phyloP scores from a whole-genome alignment of 2,797 vertebrate genomes.

The Ctenochaetus hawaiiensis region DNA sequence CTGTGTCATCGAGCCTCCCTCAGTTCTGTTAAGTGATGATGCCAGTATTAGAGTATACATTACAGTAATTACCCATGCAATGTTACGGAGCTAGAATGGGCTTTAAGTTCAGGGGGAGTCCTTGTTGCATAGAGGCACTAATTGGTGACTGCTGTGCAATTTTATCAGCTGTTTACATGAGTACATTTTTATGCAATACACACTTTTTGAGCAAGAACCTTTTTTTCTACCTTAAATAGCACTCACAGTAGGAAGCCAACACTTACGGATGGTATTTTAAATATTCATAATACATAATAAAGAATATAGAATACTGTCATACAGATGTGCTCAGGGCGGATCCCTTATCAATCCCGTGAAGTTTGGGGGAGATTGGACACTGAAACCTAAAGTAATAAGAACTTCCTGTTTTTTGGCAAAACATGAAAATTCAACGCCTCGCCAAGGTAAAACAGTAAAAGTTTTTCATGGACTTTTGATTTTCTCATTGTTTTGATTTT shows the following conservation, averaged over 20 bases:
- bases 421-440: no score
- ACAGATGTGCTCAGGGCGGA: no score
- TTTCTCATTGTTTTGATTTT: no score
- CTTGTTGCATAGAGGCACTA: slow-evolving; percentile 31
- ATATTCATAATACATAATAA: no score
- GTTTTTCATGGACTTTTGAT: no score
- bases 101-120: slow-evolving; percentile 30
- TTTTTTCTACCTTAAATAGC: neutral
- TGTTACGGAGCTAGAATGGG: slow-evolving; percentile 12
- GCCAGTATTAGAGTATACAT: slow-evolving; percentile 19
- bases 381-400: no score
- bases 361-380: no score
- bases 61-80: slow-evolving; percentile 15
- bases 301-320: no score
- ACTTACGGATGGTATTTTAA: no score
- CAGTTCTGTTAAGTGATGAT: slow-evolving; percentile 24
- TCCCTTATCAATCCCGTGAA: no score
- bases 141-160: slow-evolving; percentile 27
- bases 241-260: neutral
- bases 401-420: no score
- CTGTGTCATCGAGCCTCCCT: slow-evolving; percentile 33
- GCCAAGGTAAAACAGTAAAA: no score
- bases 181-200: slow-evolving; percentile 15
- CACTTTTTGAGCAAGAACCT: neutral
- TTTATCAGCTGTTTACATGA: slow-evolving; percentile 12